Base-by-base conservation (phyloP, 2,888 invertebrate genomes). In the Auanema sp. region DNA sequence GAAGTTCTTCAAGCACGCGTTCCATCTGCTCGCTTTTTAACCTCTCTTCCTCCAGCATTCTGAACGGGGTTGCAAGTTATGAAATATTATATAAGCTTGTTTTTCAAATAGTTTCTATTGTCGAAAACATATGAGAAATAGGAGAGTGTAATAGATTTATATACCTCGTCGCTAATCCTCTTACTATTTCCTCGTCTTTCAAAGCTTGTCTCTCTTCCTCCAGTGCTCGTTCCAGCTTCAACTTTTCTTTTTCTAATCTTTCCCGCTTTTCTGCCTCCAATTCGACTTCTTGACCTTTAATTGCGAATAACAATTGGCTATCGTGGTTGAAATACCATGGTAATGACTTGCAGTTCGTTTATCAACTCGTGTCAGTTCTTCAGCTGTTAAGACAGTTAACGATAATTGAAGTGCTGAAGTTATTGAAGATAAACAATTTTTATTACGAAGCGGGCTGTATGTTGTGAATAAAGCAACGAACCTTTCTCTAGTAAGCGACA, bases 11-110 rank as follows among this genome's bases (percentile, higher is more conserved):
- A 12, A 77, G 66, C 44, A 69, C 72, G 53, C 68, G 69, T 41
- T 74, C 71, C 60, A 78, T 68, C 44, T 69, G 68, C 53, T 78
- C 76, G 33, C 71, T 69, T 51, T 71, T 75, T 41, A 70, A 66
- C 56, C 71, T 65, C 59, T 78, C 78, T 59, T 78, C 76, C 52
- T 78, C 76, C 41, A 78, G 59, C 65, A 77, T 68, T 58, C 75
- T 75, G 51, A 18, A 72, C 58, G 24, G 47, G 10, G 47, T 47
- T 18, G 16, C 14, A 41, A 21, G 8, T 25, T 18, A 12, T 1
- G 40, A 42, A n/a, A 55, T 58, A 12, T 12, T 18, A 21, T 60
- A n/a, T 43, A 2, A 42, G 11, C 24, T 40, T 25, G n/a, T 50
- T 40, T 24, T 65, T 53, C 21, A 21, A 12, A 55, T 21, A 33